phyloP scores from a whole-genome alignment of 2,888 invertebrate species.

The Cheilosia vulpina region DNA sequence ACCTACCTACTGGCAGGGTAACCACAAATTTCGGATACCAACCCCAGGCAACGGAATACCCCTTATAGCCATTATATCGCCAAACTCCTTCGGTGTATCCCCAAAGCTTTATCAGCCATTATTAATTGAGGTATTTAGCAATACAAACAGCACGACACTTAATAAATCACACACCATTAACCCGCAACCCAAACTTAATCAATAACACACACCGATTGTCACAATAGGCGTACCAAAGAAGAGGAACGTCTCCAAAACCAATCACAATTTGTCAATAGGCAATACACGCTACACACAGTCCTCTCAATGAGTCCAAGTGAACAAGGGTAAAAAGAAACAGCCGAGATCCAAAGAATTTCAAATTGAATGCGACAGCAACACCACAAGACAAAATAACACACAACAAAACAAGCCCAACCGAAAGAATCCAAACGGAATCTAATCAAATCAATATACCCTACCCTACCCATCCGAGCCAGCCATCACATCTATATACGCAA shows the following conservation, averaged over 20 bases:
- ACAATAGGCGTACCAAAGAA: constrained; percentile 25
- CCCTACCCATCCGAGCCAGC: not conserved
- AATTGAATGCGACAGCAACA: constrained; percentile 71
- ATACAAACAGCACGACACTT: constrained; percentile 73
- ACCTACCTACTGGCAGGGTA: not conserved
- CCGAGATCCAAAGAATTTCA: constrained; percentile 60
- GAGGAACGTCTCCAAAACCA: constrained; percentile 50
- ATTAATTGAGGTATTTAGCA: constrained; percentile 75
- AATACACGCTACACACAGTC: constrained; percentile 6
- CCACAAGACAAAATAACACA: constrained; percentile 40
- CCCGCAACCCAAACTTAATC: constrained; percentile 72
- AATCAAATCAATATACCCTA: constrained; percentile 67
- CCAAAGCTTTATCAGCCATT: constrained; percentile 59
- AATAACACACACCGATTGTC: constrained; percentile 67
- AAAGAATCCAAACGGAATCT: constrained; percentile 69
- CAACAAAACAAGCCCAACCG: constrained; percentile 36
- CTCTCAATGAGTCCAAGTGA: constrained; percentile 1
- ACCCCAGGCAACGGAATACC: not conserved
- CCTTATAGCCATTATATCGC: constrained; percentile 16
- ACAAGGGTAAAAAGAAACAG: constrained; percentile 1
- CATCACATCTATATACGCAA: not conserved
- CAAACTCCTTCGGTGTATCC: constrained; percentile 40
- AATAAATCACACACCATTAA: constrained; percentile 74
- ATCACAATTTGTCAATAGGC: constrained; percentile 69
- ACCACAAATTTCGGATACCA: constrained; percentile 5